phyloP scores from a whole-genome alignment of 2,113 vertebrate species.

The Odontesthes bonariensis region DNA sequence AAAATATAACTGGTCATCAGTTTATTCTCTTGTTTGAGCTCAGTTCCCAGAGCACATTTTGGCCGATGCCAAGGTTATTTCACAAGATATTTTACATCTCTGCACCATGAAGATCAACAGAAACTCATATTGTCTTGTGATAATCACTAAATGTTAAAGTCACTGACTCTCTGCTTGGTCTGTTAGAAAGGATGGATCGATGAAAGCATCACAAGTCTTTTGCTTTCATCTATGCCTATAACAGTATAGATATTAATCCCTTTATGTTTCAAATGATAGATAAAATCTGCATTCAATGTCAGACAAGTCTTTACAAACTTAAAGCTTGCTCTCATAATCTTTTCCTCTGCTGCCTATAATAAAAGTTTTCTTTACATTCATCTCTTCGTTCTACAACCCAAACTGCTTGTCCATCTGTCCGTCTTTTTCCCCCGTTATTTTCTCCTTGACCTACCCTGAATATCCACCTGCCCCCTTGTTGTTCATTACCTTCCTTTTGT shows the following conservation, averaged over 20 bases:
- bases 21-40: too few species aligned
- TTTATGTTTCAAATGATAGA: too few species aligned
- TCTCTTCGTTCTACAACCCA: not conserved
- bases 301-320: not conserved
- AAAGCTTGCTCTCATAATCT: slow-evolving; percentile 25
- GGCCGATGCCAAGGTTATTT: too few species aligned
- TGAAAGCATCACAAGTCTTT: too few species aligned
- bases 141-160: not conserved
- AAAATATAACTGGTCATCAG: too few species aligned
- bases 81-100: not conserved
- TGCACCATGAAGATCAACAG: not conserved
- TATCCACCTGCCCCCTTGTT: not conserved
- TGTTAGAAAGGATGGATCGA: not conserved
- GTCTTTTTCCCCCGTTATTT: not conserved
- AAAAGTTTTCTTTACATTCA: slow-evolving; percentile 10
- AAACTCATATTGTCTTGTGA: not conserved
- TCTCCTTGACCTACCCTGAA: too few species aligned
- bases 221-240: not conserved
- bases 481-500: not conserved
- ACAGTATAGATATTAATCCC: not conserved
- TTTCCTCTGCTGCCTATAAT: slow-evolving; percentile 11
- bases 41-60: too few species aligned
- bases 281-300: slow-evolving; percentile 32
- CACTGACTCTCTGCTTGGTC: not conserved
- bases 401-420: not conserved